Evolutionary conservation across 2,797 vertebrate genomes (phyloP).

Genomic region (Podargus strigoides): DNA sequence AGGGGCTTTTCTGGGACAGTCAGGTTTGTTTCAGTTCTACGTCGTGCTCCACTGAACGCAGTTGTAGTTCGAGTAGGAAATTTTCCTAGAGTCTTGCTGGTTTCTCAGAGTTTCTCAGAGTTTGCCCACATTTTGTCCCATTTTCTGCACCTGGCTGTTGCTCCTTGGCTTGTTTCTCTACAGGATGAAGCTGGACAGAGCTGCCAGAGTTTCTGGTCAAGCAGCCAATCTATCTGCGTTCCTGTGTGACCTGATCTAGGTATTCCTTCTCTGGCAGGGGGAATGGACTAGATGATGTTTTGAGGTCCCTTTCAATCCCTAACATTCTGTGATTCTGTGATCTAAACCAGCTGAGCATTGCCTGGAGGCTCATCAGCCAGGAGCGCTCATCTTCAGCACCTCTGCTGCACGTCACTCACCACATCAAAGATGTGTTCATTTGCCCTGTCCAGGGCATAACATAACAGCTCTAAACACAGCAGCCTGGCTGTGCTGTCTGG

Average conservation of each 20-base stretch:
- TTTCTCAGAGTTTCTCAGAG: no score
- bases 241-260: no score
- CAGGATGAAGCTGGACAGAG: neutral
- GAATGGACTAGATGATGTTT: no score
- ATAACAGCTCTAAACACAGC: slow-evolving; percentile 77
- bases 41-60: neutral
- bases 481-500: neutral
- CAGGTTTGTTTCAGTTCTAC: neutral
- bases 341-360: accelerated
- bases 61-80: neutral
- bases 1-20: neutral
- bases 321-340: no score
- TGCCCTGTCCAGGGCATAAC: slow-evolving; percentile 64
- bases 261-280: no score
- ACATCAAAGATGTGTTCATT: slow-evolving; percentile 69
- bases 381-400: neutral
- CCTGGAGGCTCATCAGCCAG: neutral
- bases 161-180: neutral
- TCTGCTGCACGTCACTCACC: slow-evolving; percentile 30
- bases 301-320: no score
- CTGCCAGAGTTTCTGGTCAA: neutral
- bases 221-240: neutral
- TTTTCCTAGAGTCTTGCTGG: neutral
- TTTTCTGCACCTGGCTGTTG: neutral
- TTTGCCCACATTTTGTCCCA: neutral